Evolutionary conservation across 2,113 vertebrate genomes (phyloP), one percentile per base, ranked within the genome.

Genomic region (Sarotherodon lohbergeri): DNA sequence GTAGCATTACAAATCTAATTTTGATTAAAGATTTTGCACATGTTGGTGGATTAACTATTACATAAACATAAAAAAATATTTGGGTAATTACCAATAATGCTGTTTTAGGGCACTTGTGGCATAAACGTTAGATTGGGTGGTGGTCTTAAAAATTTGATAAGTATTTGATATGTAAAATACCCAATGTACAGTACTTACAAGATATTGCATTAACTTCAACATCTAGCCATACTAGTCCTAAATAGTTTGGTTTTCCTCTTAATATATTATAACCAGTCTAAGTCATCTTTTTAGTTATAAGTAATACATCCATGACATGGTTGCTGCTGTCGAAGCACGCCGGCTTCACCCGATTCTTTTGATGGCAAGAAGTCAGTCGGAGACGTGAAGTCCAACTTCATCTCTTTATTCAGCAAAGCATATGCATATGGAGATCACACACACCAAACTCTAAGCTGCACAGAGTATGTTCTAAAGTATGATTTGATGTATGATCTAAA

Each of bases 111-210:
- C 66, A 43, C 66, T 71, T 71, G n/a, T 4, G 39, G 39, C 39
- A 43, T 71, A 24, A 71, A 71, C 0, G 1, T 16, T 14, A 41
- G n/a, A 68, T 12, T 66, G 17, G 9, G 0, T 12, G 32, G 61
- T 36, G 32, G 61, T 66, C 22, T 68, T 41, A 68, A 41, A 41
- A 71, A 71, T 43, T 0, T 41, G n/a, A 34, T 36, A 12, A 71
- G 39, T 48, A 1, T 46, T 61, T 32, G 14, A 76, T 76, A 50
- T 50, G 41, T 12, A 76, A 76, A 50, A 46, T 76, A 32, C 1
- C 0, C 71, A 29, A 11, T 46, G 24, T 48, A 17, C 14, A 11
- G 14, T 1, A 34, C 10, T 59, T 61, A 59, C 9, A 41, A 48
- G 5, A n/a, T 27, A 1, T 27, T 27, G 9, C 27, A 78, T 50